Percentiles rank a stretch among this genome's conserved stretches.
These are phyloP conservation scores for Bemisia tabaci DNA, from an alignment of 1,140 invertebrate species.

Conservation along the genomic window DNA sequence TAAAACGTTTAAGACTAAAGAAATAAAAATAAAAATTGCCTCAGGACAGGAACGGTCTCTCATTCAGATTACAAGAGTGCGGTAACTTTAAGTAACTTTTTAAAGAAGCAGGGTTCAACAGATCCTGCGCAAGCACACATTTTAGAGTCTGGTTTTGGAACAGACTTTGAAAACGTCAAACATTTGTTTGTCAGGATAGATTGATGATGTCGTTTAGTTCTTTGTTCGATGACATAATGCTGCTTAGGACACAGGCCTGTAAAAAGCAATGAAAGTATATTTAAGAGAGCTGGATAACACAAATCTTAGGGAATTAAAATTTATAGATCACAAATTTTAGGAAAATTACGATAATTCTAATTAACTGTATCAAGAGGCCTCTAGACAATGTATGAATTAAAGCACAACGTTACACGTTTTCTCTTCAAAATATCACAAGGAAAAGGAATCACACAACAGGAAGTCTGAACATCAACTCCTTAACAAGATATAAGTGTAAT, in stretches of 20 bases:
- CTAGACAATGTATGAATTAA: background rate
- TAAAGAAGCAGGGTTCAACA: too few species aligned
- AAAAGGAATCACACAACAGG: background rate
- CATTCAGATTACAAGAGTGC: too few species aligned
- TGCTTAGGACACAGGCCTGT: background rate
- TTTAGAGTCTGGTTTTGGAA: background rate
- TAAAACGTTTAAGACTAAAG: too few species aligned
- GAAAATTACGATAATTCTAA: background rate
- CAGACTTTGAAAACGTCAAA: background rate
- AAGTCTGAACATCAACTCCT: too few species aligned
- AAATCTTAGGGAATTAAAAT: background rate
- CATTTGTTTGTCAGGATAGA: background rate
- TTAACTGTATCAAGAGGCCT: background rate
- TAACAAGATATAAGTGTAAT: too few species aligned
- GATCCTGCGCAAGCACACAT: too few species aligned
- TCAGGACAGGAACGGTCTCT: too few species aligned
- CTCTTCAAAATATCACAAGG: background rate
- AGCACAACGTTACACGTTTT: background rate
- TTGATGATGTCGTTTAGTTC: background rate
- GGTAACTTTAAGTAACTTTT: too few species aligned
- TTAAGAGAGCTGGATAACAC: background rate
- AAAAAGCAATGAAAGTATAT: too few species aligned
- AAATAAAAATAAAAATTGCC: too few species aligned
- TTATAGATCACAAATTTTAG: background rate
- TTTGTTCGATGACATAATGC: background rate